Evolutionary conservation across 2,113 vertebrate species (phyloP), one percentile per base, ranked within the genome.

Genomic region (Herpetotheres cachinnans): DNA sequence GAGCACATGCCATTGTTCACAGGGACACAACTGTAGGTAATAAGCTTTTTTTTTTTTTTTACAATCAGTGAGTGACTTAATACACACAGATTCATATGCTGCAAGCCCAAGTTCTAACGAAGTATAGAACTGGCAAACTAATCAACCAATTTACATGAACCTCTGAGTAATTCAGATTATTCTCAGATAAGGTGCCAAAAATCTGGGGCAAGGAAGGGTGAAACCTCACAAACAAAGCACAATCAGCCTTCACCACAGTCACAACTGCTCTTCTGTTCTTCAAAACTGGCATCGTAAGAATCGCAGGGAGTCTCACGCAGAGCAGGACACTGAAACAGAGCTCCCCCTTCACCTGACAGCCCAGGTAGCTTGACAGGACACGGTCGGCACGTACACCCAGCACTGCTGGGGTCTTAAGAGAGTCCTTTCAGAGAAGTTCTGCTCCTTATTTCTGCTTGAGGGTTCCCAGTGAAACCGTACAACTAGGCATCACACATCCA

Each of bases 381-480:
- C 1, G 1, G 67, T 32, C 4, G 0, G 21, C 36, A 14, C 0
- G 6, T 58, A 9, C 0, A 0, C 7, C 10, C 40, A 22, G 36
- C 42, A 14, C 24, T 19, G 18, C 26, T 3, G 9, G 61, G 15
- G 18, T 13, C 86, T 52, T 15, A 3, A 3, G 30, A 18, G 18
- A 29, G 71, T 16, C 61, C 32, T 13, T 12, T 7, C 54, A 20
- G 54, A 22, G 29, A 25, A 30, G 62, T 11, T 54, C 71, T 83
- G 61, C 12, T 34, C 46, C 32, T 29, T n/a, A 20, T 10, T 38
- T 44, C 79, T 40, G 25, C 34, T 26, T 4, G 15, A 24, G 38
- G 13, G 44, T 3, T 59, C 32, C 61, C 38, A 36, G 32, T 5
- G 20, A 56, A 79, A 55, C 13, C 19, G 0, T 13, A 26, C 16